These are phyloP conservation scores for Nomada fabriciana DNA, from an alignment of 2,888 invertebrate genomes.

Conservation along the genomic window DNA sequence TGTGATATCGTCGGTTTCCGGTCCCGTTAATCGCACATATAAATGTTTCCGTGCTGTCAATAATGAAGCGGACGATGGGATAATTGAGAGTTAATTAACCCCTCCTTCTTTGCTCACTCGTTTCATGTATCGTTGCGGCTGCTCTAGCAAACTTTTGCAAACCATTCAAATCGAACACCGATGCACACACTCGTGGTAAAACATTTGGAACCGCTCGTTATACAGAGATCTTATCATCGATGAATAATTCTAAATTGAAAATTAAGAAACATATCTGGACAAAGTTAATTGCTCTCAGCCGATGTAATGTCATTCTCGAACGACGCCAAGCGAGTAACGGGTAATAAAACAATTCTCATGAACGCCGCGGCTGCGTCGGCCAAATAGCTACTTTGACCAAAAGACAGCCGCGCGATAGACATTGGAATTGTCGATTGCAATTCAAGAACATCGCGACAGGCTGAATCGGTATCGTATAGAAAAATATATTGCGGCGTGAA, in stretches of 20 bases:
- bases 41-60: background rate
- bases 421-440: background rate
- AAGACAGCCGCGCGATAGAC: background rate
- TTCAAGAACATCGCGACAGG: background rate
- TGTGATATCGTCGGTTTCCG: background rate
- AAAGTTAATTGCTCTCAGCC: background rate
- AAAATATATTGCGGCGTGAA: constrained; percentile 33
- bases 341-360: background rate
- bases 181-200: no score
- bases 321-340: background rate
- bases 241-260: no score
- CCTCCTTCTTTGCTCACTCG: background rate
- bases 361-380: background rate
- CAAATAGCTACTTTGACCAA: background rate
- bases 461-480: constrained; percentile 1
- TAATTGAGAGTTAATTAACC: background rate
- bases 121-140: no score
- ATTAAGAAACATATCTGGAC: background rate
- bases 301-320: background rate
- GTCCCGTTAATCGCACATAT: background rate
- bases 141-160: no score
- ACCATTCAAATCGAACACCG: no score
- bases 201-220: no score
- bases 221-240: no score
- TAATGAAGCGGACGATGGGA: background rate